Conservation (phyloP, 2,888 invertebrate species). For the Toxonevra muliebris region DNA sequence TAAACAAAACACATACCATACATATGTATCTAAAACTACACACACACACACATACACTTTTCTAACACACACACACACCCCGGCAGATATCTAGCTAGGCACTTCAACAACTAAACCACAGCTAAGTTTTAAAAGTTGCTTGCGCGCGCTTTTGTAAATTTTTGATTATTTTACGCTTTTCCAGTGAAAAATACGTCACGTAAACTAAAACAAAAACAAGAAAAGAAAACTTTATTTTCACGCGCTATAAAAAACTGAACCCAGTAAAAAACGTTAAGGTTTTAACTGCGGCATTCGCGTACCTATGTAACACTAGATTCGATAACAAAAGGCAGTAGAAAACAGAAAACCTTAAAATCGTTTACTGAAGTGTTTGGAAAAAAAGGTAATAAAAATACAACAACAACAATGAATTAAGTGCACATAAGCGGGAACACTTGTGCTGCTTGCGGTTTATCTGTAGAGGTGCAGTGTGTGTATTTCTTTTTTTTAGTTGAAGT, state of each 20-base stretch:
- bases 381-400: too few relatives aligned
- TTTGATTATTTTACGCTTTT: conserved; percentile 18
- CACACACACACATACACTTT: neutral
- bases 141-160: neutral
- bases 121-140: neutral
- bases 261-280: too few relatives aligned
- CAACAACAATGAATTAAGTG: too few relatives aligned
- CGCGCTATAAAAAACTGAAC: conserved; percentile 49
- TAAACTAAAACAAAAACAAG: conserved; percentile 40
- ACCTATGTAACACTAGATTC: too few relatives aligned
- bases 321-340: too few relatives aligned
- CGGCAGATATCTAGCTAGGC: neutral
- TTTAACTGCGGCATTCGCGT: too few relatives aligned
- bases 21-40: neutral
- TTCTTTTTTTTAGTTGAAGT: too few relatives aligned
- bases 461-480: too few relatives aligned
- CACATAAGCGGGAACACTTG: too few relatives aligned
- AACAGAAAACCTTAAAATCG: too few relatives aligned
- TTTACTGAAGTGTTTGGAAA: too few relatives aligned
- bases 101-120: neutral
- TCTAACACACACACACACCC: neutral
- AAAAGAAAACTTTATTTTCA: conserved; percentile 55
- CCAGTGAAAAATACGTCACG: neutral
- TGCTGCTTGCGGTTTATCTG: too few relatives aligned
- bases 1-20: neutral